Evolutionary conservation across 2,888 invertebrate species (phyloP), one percentile per base, ranked within the genome.

Genomic region (Mesorhabditis belari): DNA sequence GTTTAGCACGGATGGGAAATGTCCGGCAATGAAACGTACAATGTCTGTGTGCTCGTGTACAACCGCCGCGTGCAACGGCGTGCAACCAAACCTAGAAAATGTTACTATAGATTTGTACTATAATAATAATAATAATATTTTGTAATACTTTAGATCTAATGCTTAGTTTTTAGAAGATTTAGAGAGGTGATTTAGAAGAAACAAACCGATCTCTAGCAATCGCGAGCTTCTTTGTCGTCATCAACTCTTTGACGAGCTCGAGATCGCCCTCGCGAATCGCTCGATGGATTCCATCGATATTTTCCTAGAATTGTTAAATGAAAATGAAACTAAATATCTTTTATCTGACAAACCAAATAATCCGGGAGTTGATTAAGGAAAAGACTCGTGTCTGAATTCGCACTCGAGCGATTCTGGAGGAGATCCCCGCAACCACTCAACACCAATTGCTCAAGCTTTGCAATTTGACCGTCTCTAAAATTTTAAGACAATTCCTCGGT

Each of bases 241-340:
- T 77, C 49, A 81, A 88, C 65, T 89, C 88, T 82, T 91, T 91
- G 59, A 93, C 84, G 73, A 89, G 89, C 73, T 88, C 85, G 70
- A 93, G 84, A 78, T 88, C 89, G 5, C 93, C 93, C 72, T 89
- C 88, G 73, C 87, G 86, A 28, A 92, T 89, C 35, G 91, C 90
- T 73, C 87, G 83, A 81, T 93, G 93, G 29, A 93, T 90, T 65
- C 88, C 87, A 67, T 89, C 88, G 71, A 93, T 93, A 86, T 92
- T 92, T 74, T 87, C 87, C 92, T 92, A 76, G n/a, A n/a, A n/a
- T n/a, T n/a, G n/a, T n/a, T n/a, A 21, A 82, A 60, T 24, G 1
- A 25, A 12, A 9, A 25, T 54, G n/a, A 54, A 23, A 54, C 19
- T 25, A 25, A 19, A 24, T 9, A 5, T 29, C 29, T 28, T 25